Conservation (phyloP, 37 sponge, comb jelly and placozoan species). For the Dysidea cf. avara region DNA sequence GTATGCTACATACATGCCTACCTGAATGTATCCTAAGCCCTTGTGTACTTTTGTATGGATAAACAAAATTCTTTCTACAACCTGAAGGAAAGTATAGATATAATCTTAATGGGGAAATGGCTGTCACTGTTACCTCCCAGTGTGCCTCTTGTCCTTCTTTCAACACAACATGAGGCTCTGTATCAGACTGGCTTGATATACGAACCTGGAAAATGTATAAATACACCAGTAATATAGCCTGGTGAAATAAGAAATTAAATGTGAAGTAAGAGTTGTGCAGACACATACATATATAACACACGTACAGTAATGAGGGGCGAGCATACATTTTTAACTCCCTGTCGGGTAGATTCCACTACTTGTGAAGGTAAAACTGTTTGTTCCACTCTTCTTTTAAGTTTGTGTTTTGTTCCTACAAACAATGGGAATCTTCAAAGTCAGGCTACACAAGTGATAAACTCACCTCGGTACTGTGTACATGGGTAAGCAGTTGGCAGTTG, state of each 20-base stretch:
- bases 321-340: constrained; percentile 64
- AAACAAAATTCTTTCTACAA: constrained; percentile 92
- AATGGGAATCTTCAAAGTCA: neutral
- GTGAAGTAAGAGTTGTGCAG: neutral
- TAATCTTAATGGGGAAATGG: neutral
- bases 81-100: constrained; percentile 33
- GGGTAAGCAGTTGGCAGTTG: constrained; percentile 88
- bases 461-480: constrained; percentile 37
- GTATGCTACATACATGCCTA: constrained; percentile 2
- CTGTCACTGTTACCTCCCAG: constrained; percentile 84
- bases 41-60: constrained; percentile 91
- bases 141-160: constrained; percentile 95
- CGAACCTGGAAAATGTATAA: neutral
- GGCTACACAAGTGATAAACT: neutral
- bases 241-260: neutral
- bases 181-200: neutral
- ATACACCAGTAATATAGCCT: too few relatives aligned
- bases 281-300: neutral
- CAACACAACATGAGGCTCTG: constrained; percentile 31
- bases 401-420: constrained; percentile 15
- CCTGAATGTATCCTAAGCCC: constrained; percentile 91
- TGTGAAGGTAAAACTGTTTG: constrained; percentile 41
- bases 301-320: neutral
- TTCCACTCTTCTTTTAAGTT: constrained; percentile 69
- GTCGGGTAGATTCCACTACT: constrained; percentile 56